Evolutionary conservation across 2,888 invertebrate species (phyloP), one percentile per base, ranked within the genome.

Genomic region (Scaptomyza cyrtandrae): DNA sequence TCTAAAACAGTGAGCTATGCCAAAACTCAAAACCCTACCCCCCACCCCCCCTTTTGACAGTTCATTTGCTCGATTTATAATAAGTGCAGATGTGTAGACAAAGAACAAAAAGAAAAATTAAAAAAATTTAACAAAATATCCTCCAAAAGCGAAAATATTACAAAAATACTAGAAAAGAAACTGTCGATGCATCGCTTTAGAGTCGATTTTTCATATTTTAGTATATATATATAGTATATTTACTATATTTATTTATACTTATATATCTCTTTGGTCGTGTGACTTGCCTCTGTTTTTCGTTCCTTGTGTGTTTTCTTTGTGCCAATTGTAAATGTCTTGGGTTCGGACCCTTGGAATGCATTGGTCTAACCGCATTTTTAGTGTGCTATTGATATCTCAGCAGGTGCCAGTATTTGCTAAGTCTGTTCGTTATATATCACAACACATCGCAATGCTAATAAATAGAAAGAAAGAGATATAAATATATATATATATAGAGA

Each of bases 31-130:
- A 39, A 13, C 6, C 33, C 14, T 14, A 5, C 58, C 13, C 49
- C 27, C 19, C n/a, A 3, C 6, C 46, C 43, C 31, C 11, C 31
- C n/a, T n/a, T n/a, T n/a, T n/a, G n/a, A n/a, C 33, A 24, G 10
- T 48, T 49, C 9, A 37, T 10, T 33, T 60, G 52, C 27, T 59
- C 55, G 55, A 76, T 61, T 81, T 67, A 74, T 65, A 71, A 78
- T 71, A 77, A 77, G 64, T 83, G 73, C 81, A 86, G 62, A 72
- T 59, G 76, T 61, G 61, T 76, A 69, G 76, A 76, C 68, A 75
- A 63, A 68, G 66, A 58, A 52, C 53, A 41, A 46, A 35, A 46
- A 50, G 54, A 44, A 35, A 33, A 58, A n/a, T n/a, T n/a, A n/a
- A n/a, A 16, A 27, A 9, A 2, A 19, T 19, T 19, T 35, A 27